These are phyloP conservation scores for Plagiodera versicolora DNA, from an alignment of 2,888 invertebrate species.

Conservation along the genomic window DNA sequence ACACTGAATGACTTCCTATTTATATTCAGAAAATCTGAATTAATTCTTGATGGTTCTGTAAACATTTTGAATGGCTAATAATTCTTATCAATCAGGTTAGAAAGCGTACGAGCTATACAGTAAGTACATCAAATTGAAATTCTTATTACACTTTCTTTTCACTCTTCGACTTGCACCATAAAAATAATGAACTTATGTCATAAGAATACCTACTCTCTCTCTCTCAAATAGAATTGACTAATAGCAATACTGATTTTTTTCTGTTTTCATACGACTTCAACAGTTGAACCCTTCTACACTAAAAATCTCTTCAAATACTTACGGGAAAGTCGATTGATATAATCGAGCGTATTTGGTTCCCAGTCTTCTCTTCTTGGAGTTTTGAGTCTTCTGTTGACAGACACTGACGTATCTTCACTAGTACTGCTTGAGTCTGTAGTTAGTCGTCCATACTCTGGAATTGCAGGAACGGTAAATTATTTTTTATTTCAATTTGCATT, in stretches of 20 bases:
- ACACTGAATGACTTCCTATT: background rate
- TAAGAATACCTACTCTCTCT: constrained; percentile 2
- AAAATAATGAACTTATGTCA: constrained; percentile 2
- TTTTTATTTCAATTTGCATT: too few species aligned
- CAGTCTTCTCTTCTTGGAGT: constrained; percentile 51
- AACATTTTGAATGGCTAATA: background rate
- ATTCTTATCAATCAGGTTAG: constrained; percentile 7
- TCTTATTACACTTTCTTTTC: constrained; percentile 9
- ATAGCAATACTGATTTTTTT: too few species aligned
- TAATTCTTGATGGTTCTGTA: background rate
- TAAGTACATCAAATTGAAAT: background rate
- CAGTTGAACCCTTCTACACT: too few species aligned
- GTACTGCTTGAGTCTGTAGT: constrained; percentile 52
- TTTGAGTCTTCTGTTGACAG: constrained; percentile 48
- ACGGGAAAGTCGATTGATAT: constrained; percentile 55
- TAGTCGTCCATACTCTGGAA: constrained; percentile 49
- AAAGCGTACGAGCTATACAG: constrained; percentile 11
- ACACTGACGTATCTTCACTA: constrained; percentile 42
- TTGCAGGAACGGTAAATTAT: too few species aligned
- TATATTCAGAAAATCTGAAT: background rate
- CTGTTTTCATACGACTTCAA: too few species aligned
- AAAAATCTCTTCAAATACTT: constrained; percentile 40
- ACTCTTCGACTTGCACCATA: background rate
- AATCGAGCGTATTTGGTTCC: constrained; percentile 52
- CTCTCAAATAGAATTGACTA: too few species aligned